A percentile compares a stretch with the other conserved stretches of the same genome.
phyloP scores from a whole-genome alignment of 2,113 vertebrate species.

The Athene noctua region DNA sequence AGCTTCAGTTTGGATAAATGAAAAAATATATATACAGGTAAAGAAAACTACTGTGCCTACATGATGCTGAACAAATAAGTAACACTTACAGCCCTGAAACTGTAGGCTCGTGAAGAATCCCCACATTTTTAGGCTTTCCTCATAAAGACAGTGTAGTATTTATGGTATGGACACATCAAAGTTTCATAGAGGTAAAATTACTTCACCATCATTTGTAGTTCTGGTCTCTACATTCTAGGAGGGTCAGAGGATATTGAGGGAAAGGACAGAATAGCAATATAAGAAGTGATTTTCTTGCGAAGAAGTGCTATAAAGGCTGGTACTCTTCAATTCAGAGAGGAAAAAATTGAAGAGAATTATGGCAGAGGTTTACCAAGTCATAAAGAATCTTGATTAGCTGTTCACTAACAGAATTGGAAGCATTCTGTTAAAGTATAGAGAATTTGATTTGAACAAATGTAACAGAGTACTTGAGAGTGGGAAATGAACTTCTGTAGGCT shows the following conservation, averaged over 20 bases:
- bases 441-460: background rate
- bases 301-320: rapidly evolving
- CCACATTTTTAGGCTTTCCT: background rate
- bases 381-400: background rate
- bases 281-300: background rate
- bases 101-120: background rate
- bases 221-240: background rate
- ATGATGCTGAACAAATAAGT: background rate
- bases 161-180: background rate
- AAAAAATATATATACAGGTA: background rate
- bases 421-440: background rate
- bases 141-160: background rate
- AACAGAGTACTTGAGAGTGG: background rate
- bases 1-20: background rate
- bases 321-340: background rate
- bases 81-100: background rate
- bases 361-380: background rate
- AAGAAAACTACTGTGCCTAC: background rate
- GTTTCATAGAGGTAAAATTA: background rate
- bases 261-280: background rate
- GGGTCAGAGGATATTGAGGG: background rate
- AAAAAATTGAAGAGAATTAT: background rate
- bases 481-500: background rate
- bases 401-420: background rate
- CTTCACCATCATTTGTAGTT: background rate